These are phyloP conservation scores for Drosophila siamana DNA, from an alignment of 2,888 invertebrate genomes.

Conservation along the genomic window DNA sequence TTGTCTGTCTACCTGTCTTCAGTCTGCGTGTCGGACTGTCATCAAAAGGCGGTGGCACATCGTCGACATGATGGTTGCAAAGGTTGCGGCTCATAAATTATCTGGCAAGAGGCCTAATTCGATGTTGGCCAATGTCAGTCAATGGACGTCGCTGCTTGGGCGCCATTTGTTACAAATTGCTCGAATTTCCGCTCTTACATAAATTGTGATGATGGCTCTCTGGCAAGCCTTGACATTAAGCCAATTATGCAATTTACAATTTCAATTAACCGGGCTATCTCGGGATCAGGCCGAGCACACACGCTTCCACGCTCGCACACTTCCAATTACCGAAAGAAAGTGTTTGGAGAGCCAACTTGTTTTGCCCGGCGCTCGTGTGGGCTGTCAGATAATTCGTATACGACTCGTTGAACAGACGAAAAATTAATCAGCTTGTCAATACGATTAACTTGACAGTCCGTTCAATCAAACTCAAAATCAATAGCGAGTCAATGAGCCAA, in stretches of 20 bases:
- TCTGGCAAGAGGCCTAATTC: constrained; percentile 45
- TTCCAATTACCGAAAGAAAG: constrained; percentile 20
- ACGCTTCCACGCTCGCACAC: too few relatives aligned
- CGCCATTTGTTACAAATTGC: constrained; percentile 50
- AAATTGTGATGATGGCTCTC: constrained; percentile 24
- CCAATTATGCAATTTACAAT: constrained; percentile 58
- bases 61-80: constrained; percentile 1
- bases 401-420: constrained; percentile 22
- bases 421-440: constrained; percentile 19
- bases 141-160: constrained; percentile 8
- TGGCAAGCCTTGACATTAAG: constrained; percentile 57
- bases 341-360: constrained; percentile 7
- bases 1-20: constrained; percentile 2
- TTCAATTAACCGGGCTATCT: constrained; percentile 51
- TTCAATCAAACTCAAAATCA: constrained; percentile 2
- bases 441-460: constrained; percentile 24
- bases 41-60: constrained; percentile 33
- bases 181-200: constrained; percentile 59
- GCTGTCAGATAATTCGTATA: constrained; percentile 27
- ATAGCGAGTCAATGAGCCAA: constrained; percentile 10
- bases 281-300: constrained; percentile 16
- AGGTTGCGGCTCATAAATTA: constrained; percentile 34
- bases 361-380: background rate
- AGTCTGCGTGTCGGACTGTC: constrained; percentile 42
- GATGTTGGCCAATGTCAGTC: constrained; percentile 40